phyloP scores from a whole-genome alignment of 2,113 vertebrate species.

The Saiga tatarica region DNA sequence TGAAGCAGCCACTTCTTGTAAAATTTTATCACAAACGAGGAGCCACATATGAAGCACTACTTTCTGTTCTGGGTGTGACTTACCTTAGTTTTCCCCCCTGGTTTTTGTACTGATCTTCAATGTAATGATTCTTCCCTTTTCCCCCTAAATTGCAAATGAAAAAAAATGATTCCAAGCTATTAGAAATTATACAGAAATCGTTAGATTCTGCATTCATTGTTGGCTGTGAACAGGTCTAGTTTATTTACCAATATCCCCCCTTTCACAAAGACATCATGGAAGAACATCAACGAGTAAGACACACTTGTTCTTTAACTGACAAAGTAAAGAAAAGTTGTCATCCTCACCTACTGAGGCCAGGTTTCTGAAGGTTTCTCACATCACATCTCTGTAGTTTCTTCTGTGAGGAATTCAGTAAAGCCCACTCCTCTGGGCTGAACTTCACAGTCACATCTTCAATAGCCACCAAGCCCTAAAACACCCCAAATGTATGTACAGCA shows the following conservation, averaged over 20 bases:
- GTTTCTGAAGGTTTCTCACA: neutral
- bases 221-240: neutral
- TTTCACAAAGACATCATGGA: neutral
- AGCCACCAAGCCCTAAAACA: neutral
- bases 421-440: neutral
- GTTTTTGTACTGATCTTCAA: neutral
- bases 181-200: neutral
- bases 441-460: neutral
- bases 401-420: neutral
- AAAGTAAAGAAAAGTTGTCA: neutral
- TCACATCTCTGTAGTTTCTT: neutral
- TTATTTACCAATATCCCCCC: neutral
- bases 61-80: neutral
- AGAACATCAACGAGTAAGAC: neutral
- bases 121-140: neutral
- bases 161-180: neutral
- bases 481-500: neutral
- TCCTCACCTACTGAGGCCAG: neutral
- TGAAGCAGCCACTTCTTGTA: neutral
- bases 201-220: neutral
- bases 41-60: neutral
- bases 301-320: neutral
- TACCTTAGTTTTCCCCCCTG: conserved; percentile 11
- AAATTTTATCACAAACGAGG: neutral
- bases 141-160: neutral